Evolutionary conservation across 2,797 vertebrate species (phyloP), one percentile per base, ranked within the genome.

Genomic region (Neoniphon sammara): DNA sequence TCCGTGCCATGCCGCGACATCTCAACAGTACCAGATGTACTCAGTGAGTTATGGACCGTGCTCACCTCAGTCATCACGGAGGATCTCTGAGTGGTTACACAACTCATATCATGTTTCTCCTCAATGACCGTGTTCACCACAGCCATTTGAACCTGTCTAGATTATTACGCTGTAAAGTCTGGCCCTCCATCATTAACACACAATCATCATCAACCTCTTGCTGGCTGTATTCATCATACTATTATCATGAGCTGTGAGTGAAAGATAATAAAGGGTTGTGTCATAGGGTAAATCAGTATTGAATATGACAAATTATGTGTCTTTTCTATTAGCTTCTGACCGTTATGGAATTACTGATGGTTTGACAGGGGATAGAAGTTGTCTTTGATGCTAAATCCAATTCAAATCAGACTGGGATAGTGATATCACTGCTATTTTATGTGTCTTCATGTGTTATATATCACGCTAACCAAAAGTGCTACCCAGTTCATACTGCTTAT

Each of bases 151-250:
- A 73, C 70, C 78, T 63, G 67, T 74, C 71, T 60, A 85, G 25
- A 75, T 85, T 84, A 88, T 88, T 80, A 78, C 55, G 39, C 60
- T 69, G 75, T 81, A 82, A 84, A 88, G 83, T 87, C 70, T 49
- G 78, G 12, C 21, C 46, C 15, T 80, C 72, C 12, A 31, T 81
- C 69, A 80, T 82, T 75, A 77, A 77, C 63, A 75, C 64, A 64
- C 66, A 77, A 88, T 75, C 55, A 61, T 69, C 31, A 34, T 34
- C 31, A 46, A 74, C 64, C 56, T 60, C 42, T 68, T 70, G 39
- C 56, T 66, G 58, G 55, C 58, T 70, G 53, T 9, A 59, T 68
- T 77, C 50, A 75, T 82, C 52, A 73, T 55, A 21, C 60, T 67
- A 65, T 87, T 81, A 75, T 75, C 21, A 27, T 56, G 84, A 86